Base-by-base conservation (phyloP, 2,113 vertebrate genomes). In the Pterocles orientalis region DNA sequence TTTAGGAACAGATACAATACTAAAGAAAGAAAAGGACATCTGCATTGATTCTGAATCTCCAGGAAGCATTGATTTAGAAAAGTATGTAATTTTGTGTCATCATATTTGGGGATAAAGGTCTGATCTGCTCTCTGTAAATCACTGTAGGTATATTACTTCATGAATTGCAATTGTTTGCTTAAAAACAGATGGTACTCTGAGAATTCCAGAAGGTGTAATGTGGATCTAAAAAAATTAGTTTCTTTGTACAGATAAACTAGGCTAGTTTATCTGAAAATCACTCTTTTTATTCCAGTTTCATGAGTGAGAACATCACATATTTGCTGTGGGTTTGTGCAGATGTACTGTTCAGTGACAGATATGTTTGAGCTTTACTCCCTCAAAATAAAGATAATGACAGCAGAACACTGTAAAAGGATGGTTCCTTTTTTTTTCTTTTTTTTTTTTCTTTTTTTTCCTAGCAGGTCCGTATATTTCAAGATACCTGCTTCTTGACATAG, bases 31-130 rank as follows among this genome's bases (percentile, higher is more conserved):
- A 85, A 92, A 84, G 68, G 68, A 92, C 45, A 75, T 86, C 69
- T 92, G 57, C 88, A 92, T 94, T 89, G 95, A 96, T 95, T 82
- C 69, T 84, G 80, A 65, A 62, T 62, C 82, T 90, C 62, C 56
- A 76, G 84, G 61, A 93, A 91, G 53, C 69, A 94, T 69, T 8
- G 48, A 95, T 93, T 91, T 71, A 79, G 48, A 86, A 78, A 90
- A 79, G 26, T 13, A 36, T 72, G 69, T 24, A 12, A 86, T 93
- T 84, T 90, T 94, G 72, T 86, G 64, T 45, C 65, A 84, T 90
- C 10, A 28, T 78, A 78, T 58, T 60, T 71, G 50, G 28, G 53
- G 34, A 79, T 86, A 91, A 83, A 94, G 83, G 70, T 92, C 90
- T 92, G 86, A 90, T 90, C 64, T 4, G 2, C 25, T 83, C 76